These are phyloP conservation scores for Steatornis caripensis DNA, from an alignment of 2,113 vertebrate species.

Conservation along the genomic window DNA sequence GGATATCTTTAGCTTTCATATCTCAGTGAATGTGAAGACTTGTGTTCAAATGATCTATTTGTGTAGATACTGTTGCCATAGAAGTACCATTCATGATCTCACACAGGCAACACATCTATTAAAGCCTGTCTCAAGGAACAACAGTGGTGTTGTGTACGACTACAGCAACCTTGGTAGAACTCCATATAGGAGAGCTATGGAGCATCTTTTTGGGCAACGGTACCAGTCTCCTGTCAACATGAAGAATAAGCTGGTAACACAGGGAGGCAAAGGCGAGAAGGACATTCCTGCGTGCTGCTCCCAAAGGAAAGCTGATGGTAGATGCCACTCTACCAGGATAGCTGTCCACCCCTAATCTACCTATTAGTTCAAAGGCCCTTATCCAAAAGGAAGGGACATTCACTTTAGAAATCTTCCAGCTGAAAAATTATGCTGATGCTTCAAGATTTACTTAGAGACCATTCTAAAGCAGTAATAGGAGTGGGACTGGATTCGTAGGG, in stretches of 20 bases:
- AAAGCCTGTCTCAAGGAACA: background rate
- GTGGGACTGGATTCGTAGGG: background rate
- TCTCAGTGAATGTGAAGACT: background rate
- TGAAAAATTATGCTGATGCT: background rate
- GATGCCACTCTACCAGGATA: background rate
- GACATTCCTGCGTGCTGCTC: background rate
- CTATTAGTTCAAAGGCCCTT: background rate
- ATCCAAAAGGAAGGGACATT: background rate
- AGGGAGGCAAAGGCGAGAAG: background rate
- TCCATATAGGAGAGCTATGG: background rate
- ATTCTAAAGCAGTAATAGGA: background rate
- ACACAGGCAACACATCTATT: background rate
- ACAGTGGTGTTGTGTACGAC: background rate
- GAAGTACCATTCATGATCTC: background rate
- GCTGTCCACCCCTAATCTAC: background rate
- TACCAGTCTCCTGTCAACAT: background rate
- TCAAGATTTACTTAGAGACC: background rate
- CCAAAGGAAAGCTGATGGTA: background rate
- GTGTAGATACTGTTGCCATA: background rate
- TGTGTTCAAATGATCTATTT: background rate
- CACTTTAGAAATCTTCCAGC: background rate
- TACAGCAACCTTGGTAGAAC: background rate
- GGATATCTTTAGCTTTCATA: background rate
- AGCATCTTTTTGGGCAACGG: background rate
- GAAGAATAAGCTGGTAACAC: background rate